These are phyloP conservation scores for Galeruca laticollis DNA, from an alignment of 2,888 invertebrate genomes.

Conservation along the genomic window DNA sequence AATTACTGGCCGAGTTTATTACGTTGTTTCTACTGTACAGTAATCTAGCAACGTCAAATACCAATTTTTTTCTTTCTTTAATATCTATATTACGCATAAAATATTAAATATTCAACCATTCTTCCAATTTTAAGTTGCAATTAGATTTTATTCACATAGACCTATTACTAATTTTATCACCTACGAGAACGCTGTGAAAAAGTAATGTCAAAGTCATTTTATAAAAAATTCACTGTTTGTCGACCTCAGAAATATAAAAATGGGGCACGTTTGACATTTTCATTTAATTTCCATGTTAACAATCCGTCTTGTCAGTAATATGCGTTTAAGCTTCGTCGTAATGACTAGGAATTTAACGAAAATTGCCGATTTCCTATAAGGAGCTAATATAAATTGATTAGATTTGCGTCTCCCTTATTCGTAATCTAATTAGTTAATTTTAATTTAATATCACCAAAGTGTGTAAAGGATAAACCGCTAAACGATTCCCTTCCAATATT, in stretches of 20 bases:
- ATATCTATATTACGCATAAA: no score
- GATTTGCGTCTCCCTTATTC: constrained; percentile 60
- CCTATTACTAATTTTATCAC: no score
- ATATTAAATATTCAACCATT: no score
- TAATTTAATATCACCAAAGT: constrained; percentile 62
- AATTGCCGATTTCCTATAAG: constrained; percentile 60
- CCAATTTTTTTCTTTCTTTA: no score
- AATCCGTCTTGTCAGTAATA: constrained; percentile 11
- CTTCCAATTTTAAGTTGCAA: no score
- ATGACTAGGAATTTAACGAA: constrained; percentile 47
- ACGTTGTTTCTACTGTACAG: no score
- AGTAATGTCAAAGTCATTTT: no score
- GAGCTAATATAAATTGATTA: constrained; percentile 63
- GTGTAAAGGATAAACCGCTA: constrained; percentile 50
- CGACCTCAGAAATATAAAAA: neutral
- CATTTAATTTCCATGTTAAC: neutral
- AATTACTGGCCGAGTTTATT: no score
- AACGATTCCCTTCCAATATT: constrained; percentile 45
- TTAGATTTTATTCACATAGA: no score
- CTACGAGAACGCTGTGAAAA: no score
- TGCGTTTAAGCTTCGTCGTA: constrained; percentile 18
- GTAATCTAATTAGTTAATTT: constrained; percentile 65
- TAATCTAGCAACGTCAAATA: no score
- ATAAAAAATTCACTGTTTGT: no score
- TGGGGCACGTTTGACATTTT: neutral